Evolutionary conservation across 1,140 invertebrate species (phyloP), one percentile per base, ranked within the genome.

Genomic region (Leptopilina boulardi): DNA sequence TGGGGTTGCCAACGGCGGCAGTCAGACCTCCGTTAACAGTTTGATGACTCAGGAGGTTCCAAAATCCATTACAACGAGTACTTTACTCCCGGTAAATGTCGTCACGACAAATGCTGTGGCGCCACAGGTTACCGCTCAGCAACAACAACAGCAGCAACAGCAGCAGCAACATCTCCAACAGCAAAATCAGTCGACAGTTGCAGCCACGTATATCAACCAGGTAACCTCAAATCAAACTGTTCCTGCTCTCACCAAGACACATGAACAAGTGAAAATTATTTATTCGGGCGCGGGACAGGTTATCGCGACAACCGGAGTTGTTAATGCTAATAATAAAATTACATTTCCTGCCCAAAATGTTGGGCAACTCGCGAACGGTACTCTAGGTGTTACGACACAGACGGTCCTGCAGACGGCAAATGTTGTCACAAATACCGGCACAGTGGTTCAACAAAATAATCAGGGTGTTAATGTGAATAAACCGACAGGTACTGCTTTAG

Each of bases 401-500:
- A 82, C 87, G 18, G 86, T 88, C 42, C 66, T 90, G 21, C 88
- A 90, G 72, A 85, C 84, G 9, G 83, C 87, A 4, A 89, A 88
- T 72, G 85, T 86, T 80, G 84, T 83, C 54, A 85, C 85, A 8
- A 90, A 75, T 77, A 84, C 88, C 51, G 85, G 84, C 41, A 79
- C 85, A 21, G 83, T 85, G 8, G 84, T 82, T 10, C 85, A 87
- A 76, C 80, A 85, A 70, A 77, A 47, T 70, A 79, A 42, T 23
- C 18, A 66, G 13, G 70, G 26, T 6, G 79, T 79, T 30, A 91
- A 91, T 73, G 92, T 93, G 79, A 93, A 92, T 78, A 93, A 93
- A 87, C 91, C 88, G 8, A 93, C 94, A 82, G 93, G 94, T 76
- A 93, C 93, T 56, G 93, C 94, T 44, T 90, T 95, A 79, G 94